phyloP scores from a whole-genome alignment of 2,797 vertebrate genomes.

The Hypotaenidia okinawae region DNA sequence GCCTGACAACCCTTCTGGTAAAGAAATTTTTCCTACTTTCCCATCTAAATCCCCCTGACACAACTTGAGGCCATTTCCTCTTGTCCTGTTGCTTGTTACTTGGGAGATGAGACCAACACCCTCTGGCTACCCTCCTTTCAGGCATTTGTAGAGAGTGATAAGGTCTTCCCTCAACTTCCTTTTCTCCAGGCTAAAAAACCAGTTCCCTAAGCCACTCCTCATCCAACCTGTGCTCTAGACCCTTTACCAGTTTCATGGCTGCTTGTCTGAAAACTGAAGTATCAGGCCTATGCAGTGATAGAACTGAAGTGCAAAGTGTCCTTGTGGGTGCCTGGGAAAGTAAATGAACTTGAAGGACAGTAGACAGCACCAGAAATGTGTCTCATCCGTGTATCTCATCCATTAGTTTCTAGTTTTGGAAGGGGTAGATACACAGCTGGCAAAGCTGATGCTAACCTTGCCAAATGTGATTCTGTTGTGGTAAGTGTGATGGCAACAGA shows the following conservation, averaged over 20 bases:
- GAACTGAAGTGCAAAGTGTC: neutral
- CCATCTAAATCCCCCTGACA: too few species aligned
- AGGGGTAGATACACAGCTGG: neutral
- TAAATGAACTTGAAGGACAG: neutral
- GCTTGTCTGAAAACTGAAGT: neutral
- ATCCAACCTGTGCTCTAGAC: neutral
- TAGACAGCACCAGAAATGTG: neutral
- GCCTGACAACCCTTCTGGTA: rapidly evolving
- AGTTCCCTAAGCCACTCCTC: neutral
- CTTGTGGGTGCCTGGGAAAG: neutral
- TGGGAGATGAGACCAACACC: rapidly evolving
- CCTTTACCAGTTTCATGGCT: rapidly evolving
- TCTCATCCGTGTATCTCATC: rapidly evolving
- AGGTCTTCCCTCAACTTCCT: rapidly evolving
- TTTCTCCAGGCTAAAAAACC: rapidly evolving
- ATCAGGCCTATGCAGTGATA: neutral
- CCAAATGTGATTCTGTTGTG: neutral
- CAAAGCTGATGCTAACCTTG: neutral
- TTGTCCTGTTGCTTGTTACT: rapidly evolving
- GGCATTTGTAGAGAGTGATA: rapidly evolving
- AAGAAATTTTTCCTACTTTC: neutral
- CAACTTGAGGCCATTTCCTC: neutral
- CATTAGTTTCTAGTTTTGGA: neutral
- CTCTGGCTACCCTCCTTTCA: rapidly evolving
- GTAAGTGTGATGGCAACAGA: slow-evolving; percentile 31